Evolutionary conservation across 1,140 invertebrate genomes (phyloP).

Genomic region (Thalassaphorura encarpata): DNA sequence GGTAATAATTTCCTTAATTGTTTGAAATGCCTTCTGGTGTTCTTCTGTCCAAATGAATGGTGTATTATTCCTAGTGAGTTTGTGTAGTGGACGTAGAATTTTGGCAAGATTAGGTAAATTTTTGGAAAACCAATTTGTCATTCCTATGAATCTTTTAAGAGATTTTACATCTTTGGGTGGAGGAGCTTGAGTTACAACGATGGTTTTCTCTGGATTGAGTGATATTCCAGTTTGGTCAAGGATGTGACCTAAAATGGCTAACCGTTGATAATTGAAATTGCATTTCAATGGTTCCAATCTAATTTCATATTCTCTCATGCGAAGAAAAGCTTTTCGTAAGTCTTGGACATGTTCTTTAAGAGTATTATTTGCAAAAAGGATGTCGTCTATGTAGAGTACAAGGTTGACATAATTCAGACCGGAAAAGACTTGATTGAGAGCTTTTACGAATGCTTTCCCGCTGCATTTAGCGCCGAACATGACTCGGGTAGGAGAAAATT

Average conservation of each 20-base stretch:
- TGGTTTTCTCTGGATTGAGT: neutral
- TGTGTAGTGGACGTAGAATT: neutral
- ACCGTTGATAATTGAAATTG: neutral
- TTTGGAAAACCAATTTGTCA: neutral
- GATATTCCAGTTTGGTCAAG: neutral
- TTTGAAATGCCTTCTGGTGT: neutral
- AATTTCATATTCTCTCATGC: constrained; percentile 24
- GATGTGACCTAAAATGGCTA: neutral
- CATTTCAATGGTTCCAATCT: neutral
- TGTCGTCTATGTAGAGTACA: constrained; percentile 41
- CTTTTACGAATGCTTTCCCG: constrained; percentile 39
- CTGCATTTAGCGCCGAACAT: constrained; percentile 41
- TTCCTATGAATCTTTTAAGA: neutral
- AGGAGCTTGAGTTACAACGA: neutral
- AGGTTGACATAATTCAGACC: constrained; percentile 19
- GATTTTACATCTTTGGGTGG: neutral
- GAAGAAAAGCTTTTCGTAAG: constrained; percentile 33
- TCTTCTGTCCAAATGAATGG: neutral
- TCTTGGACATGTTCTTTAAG: constrained; percentile 36
- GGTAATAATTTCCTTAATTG: neutral
- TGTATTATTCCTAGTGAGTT: neutral
- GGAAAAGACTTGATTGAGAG: constrained; percentile 35
- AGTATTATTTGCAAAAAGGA: constrained; percentile 36
- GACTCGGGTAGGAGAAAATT: constrained; percentile 39
- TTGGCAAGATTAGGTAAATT: neutral